Conservation (phyloP, 2,113 vertebrate species). For the Seriola dumerili region DNA sequence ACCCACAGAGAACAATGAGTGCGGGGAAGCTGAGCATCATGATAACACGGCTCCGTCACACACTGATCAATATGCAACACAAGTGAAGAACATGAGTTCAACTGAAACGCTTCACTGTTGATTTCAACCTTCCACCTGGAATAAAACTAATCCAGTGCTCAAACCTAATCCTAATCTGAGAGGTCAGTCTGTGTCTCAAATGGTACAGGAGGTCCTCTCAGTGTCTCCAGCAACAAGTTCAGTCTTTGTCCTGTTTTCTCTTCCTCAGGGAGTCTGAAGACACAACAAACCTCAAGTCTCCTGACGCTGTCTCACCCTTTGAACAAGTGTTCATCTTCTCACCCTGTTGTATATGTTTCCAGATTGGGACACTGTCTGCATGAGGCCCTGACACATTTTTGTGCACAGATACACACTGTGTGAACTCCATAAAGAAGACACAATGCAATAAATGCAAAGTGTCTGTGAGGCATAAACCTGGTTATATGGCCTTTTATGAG, state of each 20-base stretch:
- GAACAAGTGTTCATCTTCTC: background rate
- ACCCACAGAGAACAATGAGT: background rate
- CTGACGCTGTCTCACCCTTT: background rate
- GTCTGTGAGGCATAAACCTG: constrained; percentile 9
- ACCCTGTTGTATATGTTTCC: background rate
- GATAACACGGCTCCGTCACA: background rate
- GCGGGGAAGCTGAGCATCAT: background rate
- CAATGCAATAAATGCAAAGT: constrained; percentile 29
- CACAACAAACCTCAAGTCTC: too few relatives aligned
- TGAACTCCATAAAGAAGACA: constrained; percentile 41
- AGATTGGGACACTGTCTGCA: background rate
- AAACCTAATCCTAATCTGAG: too few relatives aligned
- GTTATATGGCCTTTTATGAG: constrained; percentile 48
- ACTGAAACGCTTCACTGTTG: background rate
- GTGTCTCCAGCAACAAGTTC: too few relatives aligned
- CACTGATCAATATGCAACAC: background rate
- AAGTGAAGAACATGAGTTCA: background rate
- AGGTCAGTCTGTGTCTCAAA: too few relatives aligned
- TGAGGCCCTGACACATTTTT: background rate
- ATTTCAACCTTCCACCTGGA: background rate
- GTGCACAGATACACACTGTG: constrained; percentile 6
- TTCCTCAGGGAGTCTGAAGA: too few relatives aligned
- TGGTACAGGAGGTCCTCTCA: too few relatives aligned
- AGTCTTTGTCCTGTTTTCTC: too few relatives aligned
- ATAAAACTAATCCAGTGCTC: too few relatives aligned